These are phyloP conservation scores for Egretta garzetta DNA, from an alignment of 2,113 vertebrate species.

Conservation along the genomic window DNA sequence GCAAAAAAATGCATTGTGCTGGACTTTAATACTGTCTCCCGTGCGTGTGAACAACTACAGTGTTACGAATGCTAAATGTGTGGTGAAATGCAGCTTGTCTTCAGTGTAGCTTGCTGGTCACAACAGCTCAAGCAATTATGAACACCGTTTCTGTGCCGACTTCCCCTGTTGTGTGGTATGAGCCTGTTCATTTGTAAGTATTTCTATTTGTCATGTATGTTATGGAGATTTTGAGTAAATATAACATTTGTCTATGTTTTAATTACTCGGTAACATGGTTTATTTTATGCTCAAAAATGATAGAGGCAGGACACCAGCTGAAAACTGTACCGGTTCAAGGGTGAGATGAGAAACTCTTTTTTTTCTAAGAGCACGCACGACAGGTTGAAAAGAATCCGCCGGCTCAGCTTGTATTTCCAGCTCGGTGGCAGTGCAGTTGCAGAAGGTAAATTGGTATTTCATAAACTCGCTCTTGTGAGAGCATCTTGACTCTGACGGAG, in stretches of 20 bases:
- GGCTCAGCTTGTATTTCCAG: background rate
- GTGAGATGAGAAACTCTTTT: background rate
- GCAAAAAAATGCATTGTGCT: accelerated
- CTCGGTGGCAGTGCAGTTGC: background rate
- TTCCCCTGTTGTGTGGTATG: background rate
- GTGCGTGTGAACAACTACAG: background rate
- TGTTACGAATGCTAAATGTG: background rate
- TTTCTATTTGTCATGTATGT: background rate
- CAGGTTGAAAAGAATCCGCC: background rate
- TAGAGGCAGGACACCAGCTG: background rate
- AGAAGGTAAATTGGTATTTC: background rate
- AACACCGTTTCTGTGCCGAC: background rate
- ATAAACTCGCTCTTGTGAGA: background rate
- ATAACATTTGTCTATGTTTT: background rate
- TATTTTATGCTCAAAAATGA: background rate
- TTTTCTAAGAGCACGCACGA: background rate
- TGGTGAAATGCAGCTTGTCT: background rate
- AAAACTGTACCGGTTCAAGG: background rate
- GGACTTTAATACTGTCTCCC: background rate
- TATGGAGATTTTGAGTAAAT: background rate
- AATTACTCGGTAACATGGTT: background rate
- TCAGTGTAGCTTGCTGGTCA: background rate
- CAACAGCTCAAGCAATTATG: background rate
- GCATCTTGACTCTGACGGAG: background rate
- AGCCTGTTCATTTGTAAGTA: background rate